phyloP scores from a whole-genome alignment of 1,140 invertebrate species.

The Antheraea mylitta region DNA sequence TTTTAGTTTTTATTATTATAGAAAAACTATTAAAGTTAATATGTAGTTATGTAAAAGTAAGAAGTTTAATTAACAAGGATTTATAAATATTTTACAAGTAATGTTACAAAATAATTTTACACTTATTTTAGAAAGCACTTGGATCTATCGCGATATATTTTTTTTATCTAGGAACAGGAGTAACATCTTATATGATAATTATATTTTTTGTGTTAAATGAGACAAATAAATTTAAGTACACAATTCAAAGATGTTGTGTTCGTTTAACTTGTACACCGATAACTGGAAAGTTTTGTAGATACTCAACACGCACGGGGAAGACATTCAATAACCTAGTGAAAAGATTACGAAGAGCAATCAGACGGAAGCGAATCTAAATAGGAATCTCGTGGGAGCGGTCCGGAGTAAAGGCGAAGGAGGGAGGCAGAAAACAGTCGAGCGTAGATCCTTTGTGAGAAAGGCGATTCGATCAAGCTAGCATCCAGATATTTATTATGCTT shows the following conservation, averaged over 20 bases:
- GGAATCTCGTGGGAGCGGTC: conserved; percentile 74
- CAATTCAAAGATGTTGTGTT: not conserved
- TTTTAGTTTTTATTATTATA: too few species aligned
- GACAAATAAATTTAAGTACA: too few species aligned
- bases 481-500: conserved; percentile 57
- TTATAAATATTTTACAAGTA: too few species aligned
- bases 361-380: conserved; percentile 79
- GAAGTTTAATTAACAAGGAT: too few species aligned
- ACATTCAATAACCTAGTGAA: conserved; percentile 77
- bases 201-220: too few species aligned
- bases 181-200: too few species aligned
- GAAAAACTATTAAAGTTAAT: too few species aligned
- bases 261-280: conserved; percentile 24
- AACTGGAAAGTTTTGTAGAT: conserved; percentile 44
- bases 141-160: too few species aligned
- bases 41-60: too few species aligned
- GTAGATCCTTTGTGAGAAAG: conserved; percentile 59
- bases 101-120: too few species aligned
- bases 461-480: conserved; percentile 69
- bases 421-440: conserved; percentile 64
- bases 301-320: conserved; percentile 69
- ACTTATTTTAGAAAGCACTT: too few species aligned
- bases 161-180: too few species aligned
- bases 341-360: conserved; percentile 78
- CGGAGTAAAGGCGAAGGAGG: conserved; percentile 47